Percentiles rank a stretch among this genome's conserved stretches.
Evolutionary conservation across 2,113 vertebrate species (phyloP).

Genomic region (Seriola dumerili): DNA sequence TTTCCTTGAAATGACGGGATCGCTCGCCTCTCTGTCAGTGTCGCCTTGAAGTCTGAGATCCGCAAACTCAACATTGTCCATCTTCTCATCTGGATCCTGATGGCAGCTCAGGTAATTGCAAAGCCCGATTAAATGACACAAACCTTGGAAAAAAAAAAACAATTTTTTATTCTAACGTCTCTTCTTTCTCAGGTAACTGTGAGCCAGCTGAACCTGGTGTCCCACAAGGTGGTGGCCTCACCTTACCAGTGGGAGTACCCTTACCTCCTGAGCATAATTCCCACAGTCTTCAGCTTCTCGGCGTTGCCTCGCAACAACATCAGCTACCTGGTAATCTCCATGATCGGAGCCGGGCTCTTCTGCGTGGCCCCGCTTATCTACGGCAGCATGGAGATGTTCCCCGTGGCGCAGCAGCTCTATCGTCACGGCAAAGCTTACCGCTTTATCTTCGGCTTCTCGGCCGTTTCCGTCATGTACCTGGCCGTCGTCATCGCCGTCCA

Average conservation of each 20-base stretch:
- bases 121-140: not conserved
- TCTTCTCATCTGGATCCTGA: conserved; percentile 89
- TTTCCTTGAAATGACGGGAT: too few relatives aligned
- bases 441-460: conserved; percentile 94
- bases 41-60: conserved; percentile 94
- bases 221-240: conserved; percentile 91
- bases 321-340: conserved; percentile 97
- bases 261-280: conserved; percentile 93
- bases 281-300: conserved; percentile 90
- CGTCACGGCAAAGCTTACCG: conserved; percentile 96
- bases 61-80: conserved; percentile 96
- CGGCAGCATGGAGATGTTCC: conserved; percentile 98
- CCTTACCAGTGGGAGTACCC: conserved; percentile 98
- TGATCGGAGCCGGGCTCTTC: conserved; percentile 96
- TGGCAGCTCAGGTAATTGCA: conserved; percentile 89
- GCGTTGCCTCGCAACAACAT: conserved; percentile 97
- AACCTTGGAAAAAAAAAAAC: not conserved
- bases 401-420: conserved; percentile 95
- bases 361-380: conserved; percentile 95
- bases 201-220: conserved; percentile 91
- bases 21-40: conserved; percentile 78
- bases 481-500: conserved; percentile 92
- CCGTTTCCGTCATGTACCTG: conserved; percentile 94
- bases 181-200: conserved; percentile 86
- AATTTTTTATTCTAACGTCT: too few relatives aligned